Percentiles rank a stretch among this genome's conserved stretches.
phyloP scores from a whole-genome alignment of 1,140 invertebrate genomes.

The Pachyrhynchus sulphureomaculatus region DNA sequence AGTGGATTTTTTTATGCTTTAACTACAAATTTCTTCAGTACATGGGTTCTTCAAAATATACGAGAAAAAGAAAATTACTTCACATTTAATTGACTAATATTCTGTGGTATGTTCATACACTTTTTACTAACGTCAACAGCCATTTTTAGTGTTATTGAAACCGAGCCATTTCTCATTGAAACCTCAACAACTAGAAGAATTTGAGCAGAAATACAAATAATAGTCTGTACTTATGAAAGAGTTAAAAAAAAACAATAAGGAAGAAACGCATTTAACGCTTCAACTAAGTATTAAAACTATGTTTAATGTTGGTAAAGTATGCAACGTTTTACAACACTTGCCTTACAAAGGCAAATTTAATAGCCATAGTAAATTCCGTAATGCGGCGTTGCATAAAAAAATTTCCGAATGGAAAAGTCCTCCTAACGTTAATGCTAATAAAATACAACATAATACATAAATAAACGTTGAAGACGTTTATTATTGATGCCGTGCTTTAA shows the following conservation, averaged over 20 bases:
- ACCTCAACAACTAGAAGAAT: too few relatives aligned
- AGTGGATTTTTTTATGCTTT: too few relatives aligned
- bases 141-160: too few relatives aligned
- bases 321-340: not conserved
- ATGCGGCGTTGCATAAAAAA: not conserved
- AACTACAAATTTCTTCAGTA: too few relatives aligned
- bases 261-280: not conserved
- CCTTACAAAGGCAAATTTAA: not conserved
- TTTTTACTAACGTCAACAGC: too few relatives aligned
- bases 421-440: not conserved
- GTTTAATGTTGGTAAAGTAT: not conserved
- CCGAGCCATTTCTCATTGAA: too few relatives aligned
- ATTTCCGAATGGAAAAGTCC: not conserved
- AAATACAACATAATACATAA: slow-evolving; percentile 1
- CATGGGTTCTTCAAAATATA: too few relatives aligned
- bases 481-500: not conserved
- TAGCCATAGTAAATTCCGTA: not conserved
- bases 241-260: not conserved
- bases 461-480: not conserved
- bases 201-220: too few relatives aligned
- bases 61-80: too few relatives aligned
- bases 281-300: not conserved
- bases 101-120: too few relatives aligned
- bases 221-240: too few relatives aligned
- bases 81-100: too few relatives aligned